Conservation (phyloP, 2,797 vertebrate genomes). For the Eutrigla gurnardus region DNA sequence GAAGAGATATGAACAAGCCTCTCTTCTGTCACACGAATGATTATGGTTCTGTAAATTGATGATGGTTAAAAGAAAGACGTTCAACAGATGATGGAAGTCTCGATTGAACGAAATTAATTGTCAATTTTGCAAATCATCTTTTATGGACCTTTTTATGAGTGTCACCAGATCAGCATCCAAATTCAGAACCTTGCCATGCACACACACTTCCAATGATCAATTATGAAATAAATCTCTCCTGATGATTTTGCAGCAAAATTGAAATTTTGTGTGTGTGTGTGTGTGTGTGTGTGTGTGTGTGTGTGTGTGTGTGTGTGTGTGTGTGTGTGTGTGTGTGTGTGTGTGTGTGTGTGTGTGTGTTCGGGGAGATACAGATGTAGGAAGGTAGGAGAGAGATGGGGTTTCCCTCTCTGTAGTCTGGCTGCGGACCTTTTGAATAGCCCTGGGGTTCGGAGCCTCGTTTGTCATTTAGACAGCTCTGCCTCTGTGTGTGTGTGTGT, state of each 20-base stretch:
- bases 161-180: background rate
- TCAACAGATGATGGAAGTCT: background rate
- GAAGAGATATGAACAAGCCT: background rate
- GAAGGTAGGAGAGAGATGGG: slow-evolving; percentile 26
- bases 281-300: background rate
- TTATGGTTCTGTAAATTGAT: background rate
- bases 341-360: background rate
- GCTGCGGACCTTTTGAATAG: slow-evolving; percentile 52
- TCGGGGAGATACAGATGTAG: slow-evolving; percentile 19
- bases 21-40: background rate
- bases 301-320: background rate
- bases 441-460: slow-evolving; percentile 48
- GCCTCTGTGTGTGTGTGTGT: slow-evolving; percentile 19
- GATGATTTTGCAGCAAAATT: background rate
- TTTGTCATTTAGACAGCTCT: slow-evolving; percentile 68
- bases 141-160: background rate
- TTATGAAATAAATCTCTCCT: slow-evolving; percentile 14
- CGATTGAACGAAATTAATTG: background rate
- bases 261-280: slow-evolving; percentile 1
- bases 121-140: background rate
- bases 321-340: background rate
- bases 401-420: slow-evolving; percentile 57
- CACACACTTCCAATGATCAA: slow-evolving; percentile 7
- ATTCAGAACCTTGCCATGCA: background rate
- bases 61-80: background rate